Conservation (phyloP, 2,797 vertebrate genomes). For the Myotis myotis region DNA sequence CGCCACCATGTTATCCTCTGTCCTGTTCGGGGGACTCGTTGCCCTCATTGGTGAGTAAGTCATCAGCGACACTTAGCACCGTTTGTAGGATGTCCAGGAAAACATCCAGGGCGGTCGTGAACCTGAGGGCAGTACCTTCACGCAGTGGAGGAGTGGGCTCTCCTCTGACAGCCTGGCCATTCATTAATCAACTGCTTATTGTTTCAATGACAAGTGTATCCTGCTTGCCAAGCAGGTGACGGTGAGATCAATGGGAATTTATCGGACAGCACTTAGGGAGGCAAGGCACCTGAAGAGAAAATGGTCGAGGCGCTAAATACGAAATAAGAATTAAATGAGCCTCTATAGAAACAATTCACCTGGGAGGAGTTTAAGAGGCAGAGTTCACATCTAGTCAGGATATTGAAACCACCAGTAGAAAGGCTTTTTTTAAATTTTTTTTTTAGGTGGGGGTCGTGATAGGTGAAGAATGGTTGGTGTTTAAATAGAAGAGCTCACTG, state of each 20-base stretch:
- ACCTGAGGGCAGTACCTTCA: not conserved
- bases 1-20: not conserved
- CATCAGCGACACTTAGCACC: not conserved
- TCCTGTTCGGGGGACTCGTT: slow-evolving; percentile 47
- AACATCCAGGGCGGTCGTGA: not conserved
- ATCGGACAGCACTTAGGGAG: not conserved
- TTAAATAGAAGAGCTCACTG: not conserved
- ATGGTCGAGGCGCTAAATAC: not conserved
- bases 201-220: not conserved
- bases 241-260: not conserved
- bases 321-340: not conserved
- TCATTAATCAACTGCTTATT: not conserved
- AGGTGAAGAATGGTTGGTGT: not conserved
- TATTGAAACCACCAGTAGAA: not conserved
- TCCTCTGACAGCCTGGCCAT: not conserved
- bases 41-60: slow-evolving; percentile 68
- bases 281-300: not conserved
- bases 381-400: not conserved
- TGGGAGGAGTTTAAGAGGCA: not conserved
- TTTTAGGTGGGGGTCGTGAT: not conserved
- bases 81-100: not conserved
- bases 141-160: not conserved
- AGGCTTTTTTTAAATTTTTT: not conserved
- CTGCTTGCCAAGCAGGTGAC: not conserved
- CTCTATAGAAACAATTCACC: not conserved